These are phyloP conservation scores for Gambusia affinis DNA, from an alignment of 2,113 vertebrate species.

Conservation along the genomic window DNA sequence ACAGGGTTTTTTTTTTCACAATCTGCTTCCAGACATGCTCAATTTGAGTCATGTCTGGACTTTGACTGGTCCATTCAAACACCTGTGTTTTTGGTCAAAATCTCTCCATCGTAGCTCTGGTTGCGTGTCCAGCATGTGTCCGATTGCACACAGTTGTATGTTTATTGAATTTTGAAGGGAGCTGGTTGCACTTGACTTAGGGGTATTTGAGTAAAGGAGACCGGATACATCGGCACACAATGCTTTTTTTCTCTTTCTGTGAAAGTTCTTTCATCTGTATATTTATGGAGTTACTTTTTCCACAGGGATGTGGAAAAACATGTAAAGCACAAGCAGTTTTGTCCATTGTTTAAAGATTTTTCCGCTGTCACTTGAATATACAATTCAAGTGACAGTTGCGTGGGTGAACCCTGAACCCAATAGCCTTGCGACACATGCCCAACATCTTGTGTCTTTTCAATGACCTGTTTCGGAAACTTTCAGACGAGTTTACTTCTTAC, in stretches of 20 bases:
- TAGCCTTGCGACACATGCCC: conserved; percentile 22
- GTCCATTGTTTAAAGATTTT: background rate
- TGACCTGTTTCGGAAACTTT: conserved; percentile 59
- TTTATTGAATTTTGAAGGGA: background rate
- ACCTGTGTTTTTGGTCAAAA: background rate
- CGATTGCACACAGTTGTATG: background rate
- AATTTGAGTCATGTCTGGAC: background rate
- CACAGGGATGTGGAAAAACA: background rate
- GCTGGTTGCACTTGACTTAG: background rate
- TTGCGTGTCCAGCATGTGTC: background rate
- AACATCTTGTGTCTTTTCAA: conserved; percentile 37
- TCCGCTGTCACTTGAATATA: conserved; percentile 3
- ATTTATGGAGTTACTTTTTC: background rate
- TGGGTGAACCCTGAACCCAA: conserved; percentile 25
- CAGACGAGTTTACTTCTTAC: conserved; percentile 39
- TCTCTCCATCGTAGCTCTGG: background rate
- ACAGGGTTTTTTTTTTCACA: background rate
- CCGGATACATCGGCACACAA: background rate
- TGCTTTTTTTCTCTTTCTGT: background rate
- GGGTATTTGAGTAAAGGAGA: background rate
- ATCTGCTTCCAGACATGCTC: background rate
- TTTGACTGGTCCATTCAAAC: background rate
- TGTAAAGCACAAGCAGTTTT: conserved; percentile 14
- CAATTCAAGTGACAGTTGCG: background rate
- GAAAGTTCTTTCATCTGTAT: background rate